Conservation (phyloP, 2,888 invertebrate species). For the Mimachlamys varia region DNA sequence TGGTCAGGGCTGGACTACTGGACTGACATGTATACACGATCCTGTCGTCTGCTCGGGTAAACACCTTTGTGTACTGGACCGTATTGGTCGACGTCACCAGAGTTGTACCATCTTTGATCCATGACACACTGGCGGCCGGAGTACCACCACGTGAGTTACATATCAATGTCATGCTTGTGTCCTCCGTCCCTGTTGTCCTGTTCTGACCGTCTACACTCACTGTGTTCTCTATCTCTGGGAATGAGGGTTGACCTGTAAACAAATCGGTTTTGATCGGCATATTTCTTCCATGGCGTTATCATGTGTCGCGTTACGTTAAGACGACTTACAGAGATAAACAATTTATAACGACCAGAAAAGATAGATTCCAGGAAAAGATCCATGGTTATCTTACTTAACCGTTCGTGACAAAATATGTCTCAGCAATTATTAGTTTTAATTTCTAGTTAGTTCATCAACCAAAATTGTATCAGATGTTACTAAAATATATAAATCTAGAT, state of each 20-base stretch:
- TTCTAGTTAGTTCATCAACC: too few species aligned
- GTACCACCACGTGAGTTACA: background rate
- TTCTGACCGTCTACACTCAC: background rate
- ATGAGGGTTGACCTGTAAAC: background rate
- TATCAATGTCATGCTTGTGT: background rate
- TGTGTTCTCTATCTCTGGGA: background rate
- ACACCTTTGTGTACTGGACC: background rate
- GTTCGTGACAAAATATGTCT: too few species aligned
- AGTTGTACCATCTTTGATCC: background rate
- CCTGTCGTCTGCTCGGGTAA: background rate
- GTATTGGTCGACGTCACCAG: background rate
- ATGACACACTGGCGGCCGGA: background rate
- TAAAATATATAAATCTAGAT: too few species aligned
- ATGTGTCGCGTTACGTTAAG: too few species aligned
- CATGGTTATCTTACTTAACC: too few species aligned
- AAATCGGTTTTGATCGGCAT: too few species aligned
- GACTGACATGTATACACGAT: background rate
- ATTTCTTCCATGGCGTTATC: too few species aligned
- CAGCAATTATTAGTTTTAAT: too few species aligned
- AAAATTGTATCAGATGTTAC: too few species aligned
- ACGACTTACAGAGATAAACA: too few species aligned
- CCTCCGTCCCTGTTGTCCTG: background rate
- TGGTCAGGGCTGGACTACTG: background rate
- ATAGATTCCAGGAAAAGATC: too few species aligned
- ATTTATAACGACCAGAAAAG: too few species aligned